Evolutionary conservation across 2,113 vertebrate species (phyloP).

Genomic region (Micronycteris hirsuta): DNA sequence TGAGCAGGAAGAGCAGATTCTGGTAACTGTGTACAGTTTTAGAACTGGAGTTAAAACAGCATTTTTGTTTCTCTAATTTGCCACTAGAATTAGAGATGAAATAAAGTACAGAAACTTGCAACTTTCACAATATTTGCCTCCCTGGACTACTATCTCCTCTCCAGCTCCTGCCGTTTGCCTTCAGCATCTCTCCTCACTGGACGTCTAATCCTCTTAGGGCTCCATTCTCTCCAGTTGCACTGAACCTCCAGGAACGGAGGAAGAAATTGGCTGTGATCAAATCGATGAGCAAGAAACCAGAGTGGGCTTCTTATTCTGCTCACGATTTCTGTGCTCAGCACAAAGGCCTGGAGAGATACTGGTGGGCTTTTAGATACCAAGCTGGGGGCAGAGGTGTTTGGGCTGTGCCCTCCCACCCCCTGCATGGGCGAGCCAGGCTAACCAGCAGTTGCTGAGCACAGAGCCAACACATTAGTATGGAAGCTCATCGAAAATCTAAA

Average conservation of each 20-base stretch:
- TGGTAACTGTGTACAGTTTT: no score
- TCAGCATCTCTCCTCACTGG: background rate
- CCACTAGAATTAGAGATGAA: background rate
- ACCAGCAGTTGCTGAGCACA: background rate
- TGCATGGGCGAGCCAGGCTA: background rate
- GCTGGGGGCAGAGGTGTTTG: background rate
- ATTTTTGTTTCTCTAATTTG: background rate
- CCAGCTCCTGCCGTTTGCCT: background rate
- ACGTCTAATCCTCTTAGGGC: conserved; percentile 5
- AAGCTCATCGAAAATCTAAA: background rate
- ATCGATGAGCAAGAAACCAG: background rate
- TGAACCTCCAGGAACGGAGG: background rate
- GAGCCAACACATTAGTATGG: background rate
- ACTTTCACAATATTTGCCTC: background rate
- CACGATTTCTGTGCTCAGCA: background rate
- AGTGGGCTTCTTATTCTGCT: background rate
- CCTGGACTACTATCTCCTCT: background rate
- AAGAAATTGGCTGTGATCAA: background rate
- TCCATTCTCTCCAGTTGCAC: background rate
- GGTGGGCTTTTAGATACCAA: background rate
- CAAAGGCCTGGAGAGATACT: background rate
- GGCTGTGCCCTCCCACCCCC: background rate
- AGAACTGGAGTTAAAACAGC: background rate
- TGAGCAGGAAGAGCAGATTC: background rate
- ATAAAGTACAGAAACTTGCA: background rate